These are phyloP conservation scores for Dendrocincla tyrannina DNA, from an alignment of 2,797 vertebrate species.

Conservation along the genomic window DNA sequence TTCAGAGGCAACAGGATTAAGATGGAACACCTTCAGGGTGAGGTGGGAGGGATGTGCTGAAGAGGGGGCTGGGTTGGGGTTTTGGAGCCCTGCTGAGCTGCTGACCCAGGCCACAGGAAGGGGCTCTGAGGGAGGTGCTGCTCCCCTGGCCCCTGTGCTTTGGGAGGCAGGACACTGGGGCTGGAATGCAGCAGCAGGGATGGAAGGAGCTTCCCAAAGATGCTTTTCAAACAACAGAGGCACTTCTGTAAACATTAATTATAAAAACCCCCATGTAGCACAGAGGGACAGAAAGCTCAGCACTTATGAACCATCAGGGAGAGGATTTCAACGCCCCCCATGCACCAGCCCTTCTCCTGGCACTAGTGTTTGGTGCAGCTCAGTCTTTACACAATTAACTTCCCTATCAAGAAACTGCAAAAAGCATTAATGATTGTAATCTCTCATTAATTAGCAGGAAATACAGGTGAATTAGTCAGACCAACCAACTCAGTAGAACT, in stretches of 20 bases:
- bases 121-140: not conserved
- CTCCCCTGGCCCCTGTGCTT: not conserved
- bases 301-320: not conserved
- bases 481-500: not conserved
- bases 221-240: not conserved
- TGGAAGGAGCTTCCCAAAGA: not conserved
- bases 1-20: not conserved
- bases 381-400: slow-evolving; percentile 43
- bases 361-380: not conserved
- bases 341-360: not conserved
- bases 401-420: not conserved
- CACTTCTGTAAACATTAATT: not conserved
- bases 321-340: not conserved
- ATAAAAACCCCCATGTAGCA: rapidly evolving
- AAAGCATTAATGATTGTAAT: slow-evolving; percentile 41
- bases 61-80: not conserved
- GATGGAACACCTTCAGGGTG: not conserved
- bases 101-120: not conserved
- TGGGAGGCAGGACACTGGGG: not conserved
- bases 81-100: not conserved
- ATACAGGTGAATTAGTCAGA: slow-evolving; percentile 48
- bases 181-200: not conserved
- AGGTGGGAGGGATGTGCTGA: not conserved
- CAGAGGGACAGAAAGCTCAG: not conserved
- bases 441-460: slow-evolving; percentile 66